phyloP scores from a whole-genome alignment of 2,888 invertebrate genomes.

The Hipparchia semele region DNA sequence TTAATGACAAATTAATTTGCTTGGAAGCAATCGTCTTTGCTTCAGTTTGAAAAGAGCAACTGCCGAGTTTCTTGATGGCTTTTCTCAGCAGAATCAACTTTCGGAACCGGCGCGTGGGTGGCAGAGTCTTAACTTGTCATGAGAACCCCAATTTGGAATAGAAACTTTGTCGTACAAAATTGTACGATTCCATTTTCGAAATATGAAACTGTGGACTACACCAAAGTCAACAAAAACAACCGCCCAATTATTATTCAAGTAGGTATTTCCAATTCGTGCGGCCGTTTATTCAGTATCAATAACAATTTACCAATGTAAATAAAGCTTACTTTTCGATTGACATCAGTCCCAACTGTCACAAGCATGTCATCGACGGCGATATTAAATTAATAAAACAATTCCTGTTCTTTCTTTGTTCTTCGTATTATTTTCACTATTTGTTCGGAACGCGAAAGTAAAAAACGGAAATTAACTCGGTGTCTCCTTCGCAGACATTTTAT shows the following conservation, averaged over 20 bases:
- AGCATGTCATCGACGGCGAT: neutral
- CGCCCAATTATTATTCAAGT: constrained; percentile 10
- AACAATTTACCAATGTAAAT: constrained; percentile 29
- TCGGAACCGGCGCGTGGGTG: too few species aligned
- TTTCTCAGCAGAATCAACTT: too few species aligned
- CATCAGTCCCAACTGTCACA: constrained; percentile 3
- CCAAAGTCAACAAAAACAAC: constrained; percentile 15
- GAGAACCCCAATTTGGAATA: neutral
- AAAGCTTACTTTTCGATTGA: constrained; percentile 19
- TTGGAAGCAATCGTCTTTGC: too few species aligned
- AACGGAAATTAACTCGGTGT: neutral
- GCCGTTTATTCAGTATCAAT: constrained; percentile 24
- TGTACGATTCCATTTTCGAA: neutral
- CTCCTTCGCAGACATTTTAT: neutral
- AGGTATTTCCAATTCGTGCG: constrained; percentile 11
- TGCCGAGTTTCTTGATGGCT: too few species aligned
- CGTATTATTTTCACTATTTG: neutral
- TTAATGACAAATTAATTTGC: too few species aligned
- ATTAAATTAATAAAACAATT: neutral
- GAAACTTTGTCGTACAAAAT: neutral
- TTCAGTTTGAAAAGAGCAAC: too few species aligned
- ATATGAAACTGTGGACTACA: neutral
- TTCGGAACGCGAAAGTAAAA: neutral
- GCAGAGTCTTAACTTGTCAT: too few species aligned
- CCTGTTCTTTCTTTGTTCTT: neutral